Base-by-base conservation (phyloP, 2,888 invertebrate species). In the Blastobasis adustella region DNA sequence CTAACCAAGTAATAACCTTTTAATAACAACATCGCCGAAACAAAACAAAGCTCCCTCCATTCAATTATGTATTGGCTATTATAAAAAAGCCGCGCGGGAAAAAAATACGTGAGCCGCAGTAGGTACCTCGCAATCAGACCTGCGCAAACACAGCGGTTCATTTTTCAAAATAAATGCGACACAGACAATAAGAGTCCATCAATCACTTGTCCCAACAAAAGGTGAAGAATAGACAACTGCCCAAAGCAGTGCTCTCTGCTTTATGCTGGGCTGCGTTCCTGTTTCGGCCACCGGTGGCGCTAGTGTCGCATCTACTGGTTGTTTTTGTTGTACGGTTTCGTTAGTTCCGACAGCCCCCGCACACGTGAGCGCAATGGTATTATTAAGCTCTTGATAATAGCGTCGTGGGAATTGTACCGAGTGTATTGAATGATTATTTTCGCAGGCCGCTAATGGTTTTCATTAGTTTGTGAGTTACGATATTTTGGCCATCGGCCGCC, bases 101-200 rank as follows among this genome's bases (percentile, higher is more conserved):
- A 63, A 71, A 67, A 66, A 45, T 49, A 23, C 23, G 60, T 52
- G 55, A 61, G 59, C 65, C 54, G 23, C 23, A 23, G 23, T 23
- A 62, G 72, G 71, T 67, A 67, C 67, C 68, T 63, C 64, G 65
- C 73, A 79, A 82, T 81, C 76, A 74, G 42, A 9, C 42, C 70
- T 69, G 69, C 69, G 69, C 77, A 78, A 82, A 80, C 77, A 79
- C 63, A 69, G 60, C 62, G 62, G 66, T 73, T 76, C 79, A 81
- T 86, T 82, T 81, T 79, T 83, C 83, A 84, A 76, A 79, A 66
- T 69, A 77, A 79, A 79, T 69, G 79, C 76, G 79, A 82, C 82
- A 76, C 65, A 73, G 67, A 77, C 81, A 79, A 79, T 79, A 72
- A 73, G 62, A 59, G 58, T 57, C 69, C 81, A 86, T 86, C 84